These are phyloP conservation scores for Paedocypris micromegethes DNA, from an alignment of 2,797 vertebrate species.

Conservation along the genomic window DNA sequence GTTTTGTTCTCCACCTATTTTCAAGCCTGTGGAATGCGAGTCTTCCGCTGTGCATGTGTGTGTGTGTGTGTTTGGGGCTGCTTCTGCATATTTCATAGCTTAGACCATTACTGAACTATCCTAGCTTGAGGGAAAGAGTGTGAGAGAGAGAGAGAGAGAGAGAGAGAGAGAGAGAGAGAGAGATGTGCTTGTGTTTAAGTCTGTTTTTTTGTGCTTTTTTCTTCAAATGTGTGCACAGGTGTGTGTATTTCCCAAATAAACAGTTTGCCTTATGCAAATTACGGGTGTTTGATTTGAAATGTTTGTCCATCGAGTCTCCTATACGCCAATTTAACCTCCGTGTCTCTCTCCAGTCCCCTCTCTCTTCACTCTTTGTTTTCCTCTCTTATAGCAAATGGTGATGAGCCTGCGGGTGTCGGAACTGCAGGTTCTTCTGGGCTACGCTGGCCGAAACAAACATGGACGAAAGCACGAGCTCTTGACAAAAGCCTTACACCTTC, in stretches of 20 bases:
- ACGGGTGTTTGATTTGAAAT: conserved; percentile 21
- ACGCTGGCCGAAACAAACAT: conserved; percentile 97
- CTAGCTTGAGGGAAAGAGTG: conserved; percentile 24
- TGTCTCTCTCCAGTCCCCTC: not conserved
- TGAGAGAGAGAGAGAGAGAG: conserved; percentile 14
- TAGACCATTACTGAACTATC: conserved; percentile 44
- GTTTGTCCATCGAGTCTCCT: conserved; percentile 6
- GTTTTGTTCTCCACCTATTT: conserved; percentile 49
- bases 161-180: conserved; percentile 15
- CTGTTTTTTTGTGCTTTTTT: conserved; percentile 20
- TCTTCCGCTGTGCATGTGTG: conserved; percentile 55
- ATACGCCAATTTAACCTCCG: too few relatives aligned
- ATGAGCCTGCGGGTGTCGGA: conserved; percentile 99
- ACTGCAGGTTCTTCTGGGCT: conserved; percentile 96
- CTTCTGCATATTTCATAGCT: conserved; percentile 66
- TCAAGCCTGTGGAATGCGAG: conserved; percentile 60
- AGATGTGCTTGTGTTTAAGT: conserved; percentile 9
- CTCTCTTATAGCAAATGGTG: conserved; percentile 89
- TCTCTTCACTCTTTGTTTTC: conserved; percentile 9
- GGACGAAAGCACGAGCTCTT: conserved; percentile 98
- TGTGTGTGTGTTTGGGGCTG: conserved; percentile 50
- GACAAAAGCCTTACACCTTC: conserved; percentile 91
- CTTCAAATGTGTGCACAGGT: conserved; percentile 24
- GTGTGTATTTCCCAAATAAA: conserved; percentile 41
- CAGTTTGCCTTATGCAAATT: conserved; percentile 32